These are phyloP conservation scores for Glaucidium brasilianum DNA, from an alignment of 2,113 vertebrate species.

Conservation along the genomic window DNA sequence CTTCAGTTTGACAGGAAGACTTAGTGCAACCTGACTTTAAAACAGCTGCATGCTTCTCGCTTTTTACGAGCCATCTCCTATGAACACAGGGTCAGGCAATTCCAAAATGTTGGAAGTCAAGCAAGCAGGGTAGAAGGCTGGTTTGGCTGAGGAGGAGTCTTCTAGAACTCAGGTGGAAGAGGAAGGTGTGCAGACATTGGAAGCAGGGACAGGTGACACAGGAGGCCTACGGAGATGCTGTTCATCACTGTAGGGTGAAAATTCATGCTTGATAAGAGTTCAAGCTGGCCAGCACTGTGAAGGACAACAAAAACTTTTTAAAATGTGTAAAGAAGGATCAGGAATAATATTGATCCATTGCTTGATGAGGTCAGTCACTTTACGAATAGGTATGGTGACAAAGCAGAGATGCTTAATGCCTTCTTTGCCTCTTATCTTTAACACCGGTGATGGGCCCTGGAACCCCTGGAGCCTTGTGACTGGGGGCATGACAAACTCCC, in stretches of 20 bases:
- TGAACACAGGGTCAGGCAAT: not conserved
- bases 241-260: not conserved
- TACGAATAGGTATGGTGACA: not conserved
- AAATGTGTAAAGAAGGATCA: not conserved
- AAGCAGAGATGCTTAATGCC: not conserved
- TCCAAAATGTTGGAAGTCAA: not conserved
- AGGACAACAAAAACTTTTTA: not conserved
- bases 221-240: not conserved
- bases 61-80: not conserved
- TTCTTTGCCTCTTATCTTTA: not conserved
- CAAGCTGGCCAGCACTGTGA: not conserved
- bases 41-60: not conserved
- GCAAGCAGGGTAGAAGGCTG: not conserved
- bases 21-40: not conserved
- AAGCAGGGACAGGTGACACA: not conserved
- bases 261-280: not conserved
- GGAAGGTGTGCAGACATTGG: too few species aligned
- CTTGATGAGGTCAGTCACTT: not conserved
- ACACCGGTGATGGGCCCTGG: not conserved
- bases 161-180: not conserved
- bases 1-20: not conserved
- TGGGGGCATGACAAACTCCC: not conserved
- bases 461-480: not conserved
- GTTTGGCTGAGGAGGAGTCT: not conserved
- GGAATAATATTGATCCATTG: not conserved